Percentiles rank a stretch among this genome's conserved stretches.
Evolutionary conservation across 2,888 invertebrate species (phyloP).

Genomic region (Elmis aenea): DNA sequence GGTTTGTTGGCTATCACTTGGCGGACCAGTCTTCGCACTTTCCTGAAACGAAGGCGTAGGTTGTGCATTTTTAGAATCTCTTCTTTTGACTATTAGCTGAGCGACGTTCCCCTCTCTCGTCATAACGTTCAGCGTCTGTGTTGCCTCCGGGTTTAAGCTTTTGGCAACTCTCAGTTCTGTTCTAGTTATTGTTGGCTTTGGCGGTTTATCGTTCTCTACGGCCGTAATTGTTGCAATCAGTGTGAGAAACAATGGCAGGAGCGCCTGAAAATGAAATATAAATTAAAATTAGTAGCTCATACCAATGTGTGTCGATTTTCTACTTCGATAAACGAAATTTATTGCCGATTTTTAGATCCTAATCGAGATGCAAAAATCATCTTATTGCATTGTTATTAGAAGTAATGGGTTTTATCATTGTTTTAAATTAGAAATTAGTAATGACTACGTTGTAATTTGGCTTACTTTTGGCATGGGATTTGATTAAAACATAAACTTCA

Average conservation of each 20-base stretch:
- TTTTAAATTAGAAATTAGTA: too few species aligned
- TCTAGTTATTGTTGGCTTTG: slow-evolving; percentile 58
- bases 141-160: slow-evolving; percentile 70
- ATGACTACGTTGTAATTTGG: too few species aligned
- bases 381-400: too few species aligned
- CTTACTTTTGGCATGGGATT: too few species aligned
- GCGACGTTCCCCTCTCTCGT: slow-evolving; percentile 72
- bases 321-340: too few species aligned
- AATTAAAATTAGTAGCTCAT: slow-evolving; percentile 1
- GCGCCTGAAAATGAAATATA: slow-evolving; percentile 53
- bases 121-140: slow-evolving; percentile 70
- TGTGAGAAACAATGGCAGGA: slow-evolving; percentile 42
- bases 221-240: slow-evolving; percentile 42
- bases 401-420: too few species aligned
- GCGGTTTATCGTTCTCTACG: slow-evolving; percentile 45
- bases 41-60: neutral
- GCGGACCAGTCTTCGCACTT: neutral
- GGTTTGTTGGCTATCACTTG: slow-evolving; percentile 9
- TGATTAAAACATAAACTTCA: too few species aligned
- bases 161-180: slow-evolving; percentile 73
- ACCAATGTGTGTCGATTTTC: too few species aligned
- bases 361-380: too few species aligned
- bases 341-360: too few species aligned
- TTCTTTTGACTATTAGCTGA: slow-evolving; percentile 70
- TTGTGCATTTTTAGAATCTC: slow-evolving; percentile 59